Evolutionary conservation across 2,113 vertebrate genomes (phyloP).

Genomic region (Lucifuga dentata): DNA sequence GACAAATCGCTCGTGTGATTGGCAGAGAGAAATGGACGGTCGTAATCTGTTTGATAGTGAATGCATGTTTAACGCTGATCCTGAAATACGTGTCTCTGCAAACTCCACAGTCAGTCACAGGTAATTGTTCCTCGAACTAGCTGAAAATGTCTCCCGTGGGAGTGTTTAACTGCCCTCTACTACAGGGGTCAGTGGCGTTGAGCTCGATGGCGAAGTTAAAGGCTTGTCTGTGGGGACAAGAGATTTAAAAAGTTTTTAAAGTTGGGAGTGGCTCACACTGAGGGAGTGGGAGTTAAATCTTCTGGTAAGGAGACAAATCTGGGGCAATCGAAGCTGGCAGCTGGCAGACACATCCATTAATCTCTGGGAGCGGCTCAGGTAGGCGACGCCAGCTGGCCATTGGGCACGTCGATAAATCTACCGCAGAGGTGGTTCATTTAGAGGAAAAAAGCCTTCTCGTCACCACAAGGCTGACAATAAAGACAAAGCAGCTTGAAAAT

Average conservation of each 20-base stretch:
- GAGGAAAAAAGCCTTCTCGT: constrained; percentile 38
- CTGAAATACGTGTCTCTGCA: too few species aligned
- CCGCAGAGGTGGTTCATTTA: constrained; percentile 52
- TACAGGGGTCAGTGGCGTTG: background rate
- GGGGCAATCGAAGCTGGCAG: constrained; percentile 75
- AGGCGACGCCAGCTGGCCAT: constrained; percentile 73
- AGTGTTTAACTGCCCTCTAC: background rate
- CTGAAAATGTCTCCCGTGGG: too few species aligned
- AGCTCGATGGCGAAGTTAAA: background rate
- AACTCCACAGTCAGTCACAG: too few species aligned
- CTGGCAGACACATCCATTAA: constrained; percentile 75
- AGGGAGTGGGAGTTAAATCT: constrained; percentile 63
- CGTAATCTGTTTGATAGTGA: too few species aligned
- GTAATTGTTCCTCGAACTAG: too few species aligned
- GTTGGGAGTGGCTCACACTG: constrained; percentile 51
- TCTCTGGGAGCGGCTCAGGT: constrained; percentile 58
- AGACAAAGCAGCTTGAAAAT: constrained; percentile 43
- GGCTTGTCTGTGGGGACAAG: background rate
- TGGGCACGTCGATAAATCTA: constrained; percentile 77
- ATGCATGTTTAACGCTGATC: too few species aligned
- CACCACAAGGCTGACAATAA: constrained; percentile 54
- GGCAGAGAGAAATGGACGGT: too few species aligned
- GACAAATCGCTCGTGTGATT: too few species aligned
- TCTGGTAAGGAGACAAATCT: constrained; percentile 74
- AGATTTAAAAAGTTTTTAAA: constrained; percentile 59